Evolutionary conservation across 2,888 invertebrate genomes (phyloP), one percentile per base, ranked within the genome.

Genomic region (Unio pictorum): DNA sequence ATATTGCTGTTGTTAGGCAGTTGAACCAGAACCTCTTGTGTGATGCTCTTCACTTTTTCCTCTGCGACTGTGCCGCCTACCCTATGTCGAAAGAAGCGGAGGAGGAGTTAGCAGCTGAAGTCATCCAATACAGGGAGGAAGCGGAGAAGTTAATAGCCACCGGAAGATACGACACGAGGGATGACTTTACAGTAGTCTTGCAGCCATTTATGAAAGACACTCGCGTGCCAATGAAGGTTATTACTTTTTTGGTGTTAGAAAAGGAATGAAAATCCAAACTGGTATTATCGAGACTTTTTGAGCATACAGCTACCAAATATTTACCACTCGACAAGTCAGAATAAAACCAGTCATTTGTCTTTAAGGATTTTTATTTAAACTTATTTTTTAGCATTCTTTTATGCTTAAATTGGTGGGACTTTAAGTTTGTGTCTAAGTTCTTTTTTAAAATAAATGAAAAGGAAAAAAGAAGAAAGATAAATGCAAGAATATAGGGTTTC

Each of bases 171-270:
- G 89, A 89, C 68, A 81, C 80, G 11, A 73, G 76, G 61, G 86
- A 88, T 28, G 87, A 88, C 73, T 89, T 89, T 74, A 86, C 89
- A n/a, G 88, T 89, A 1, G 87, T 89, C 5, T 67, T 84, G 18
- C 89, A 89, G 76, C 89, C 89, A 5, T 85, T 87, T 78, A 83
- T 86, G 60, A 69, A 77, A 30, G 75, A 87, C 45, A 83, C 82
- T 30, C 63, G 62, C 20, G 74, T 82, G 11, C 88, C 86, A n/a
- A 62, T 60, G 64, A 71, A 61, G 68, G 79, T 79, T 64, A 15
- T 65, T 28, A 23, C 23, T 63, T 30, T 30, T 20, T 34, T 1
- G 11, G 45, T 45, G 45, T 45, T 45, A 15, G 15, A 15, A 45
- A 45, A 45, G 2, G 45, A 45, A 45, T 45, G 45, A 0, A 45